Evolutionary conservation across 1,140 invertebrate species (phyloP).

Genomic region (Oscheius sp.): DNA sequence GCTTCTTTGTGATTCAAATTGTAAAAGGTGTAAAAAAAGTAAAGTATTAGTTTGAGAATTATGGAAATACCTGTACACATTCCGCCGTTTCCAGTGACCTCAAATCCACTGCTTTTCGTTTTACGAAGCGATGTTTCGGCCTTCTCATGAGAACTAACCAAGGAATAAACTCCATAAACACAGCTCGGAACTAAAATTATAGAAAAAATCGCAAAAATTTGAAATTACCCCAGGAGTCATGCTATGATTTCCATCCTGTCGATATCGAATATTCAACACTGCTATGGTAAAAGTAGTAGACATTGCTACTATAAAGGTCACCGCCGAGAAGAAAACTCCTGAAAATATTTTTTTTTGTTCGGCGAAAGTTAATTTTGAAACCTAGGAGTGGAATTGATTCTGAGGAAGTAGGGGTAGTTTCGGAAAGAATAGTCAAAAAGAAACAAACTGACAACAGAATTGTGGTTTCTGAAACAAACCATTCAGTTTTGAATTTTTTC

Average conservation of each 20-base stretch:
- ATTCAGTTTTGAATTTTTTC: not conserved
- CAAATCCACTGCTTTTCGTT: not conserved
- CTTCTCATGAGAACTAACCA: slow-evolving; percentile 45
- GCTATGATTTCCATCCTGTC: slow-evolving; percentile 41
- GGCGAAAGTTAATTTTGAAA: slow-evolving; percentile 59
- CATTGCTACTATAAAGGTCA: slow-evolving; percentile 44
- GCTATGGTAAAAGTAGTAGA: slow-evolving; percentile 46
- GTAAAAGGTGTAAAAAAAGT: not conserved
- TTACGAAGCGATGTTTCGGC: slow-evolving; percentile 23
- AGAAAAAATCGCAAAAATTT: not conserved
- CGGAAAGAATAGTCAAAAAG: slow-evolving; percentile 62
- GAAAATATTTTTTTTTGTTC: not conserved
- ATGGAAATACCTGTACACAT: slow-evolving; percentile 12
- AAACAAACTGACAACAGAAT: slow-evolving; percentile 63
- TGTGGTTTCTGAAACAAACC: slow-evolving; percentile 79
- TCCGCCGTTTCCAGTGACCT: not conserved
- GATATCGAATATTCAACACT: slow-evolving; percentile 44
- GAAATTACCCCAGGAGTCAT: slow-evolving; percentile 27
- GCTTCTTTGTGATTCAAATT: too few species aligned
- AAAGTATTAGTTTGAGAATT: too few species aligned
- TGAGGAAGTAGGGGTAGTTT: slow-evolving; percentile 88
- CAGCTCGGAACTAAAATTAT: slow-evolving; percentile 30
- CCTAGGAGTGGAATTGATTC: slow-evolving; percentile 95
- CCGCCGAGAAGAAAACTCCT: slow-evolving; percentile 47
- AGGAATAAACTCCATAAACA: slow-evolving; percentile 45